These are phyloP conservation scores for Ancistrus triradiatus DNA, from an alignment of 2,113 vertebrate genomes.

Conservation along the genomic window DNA sequence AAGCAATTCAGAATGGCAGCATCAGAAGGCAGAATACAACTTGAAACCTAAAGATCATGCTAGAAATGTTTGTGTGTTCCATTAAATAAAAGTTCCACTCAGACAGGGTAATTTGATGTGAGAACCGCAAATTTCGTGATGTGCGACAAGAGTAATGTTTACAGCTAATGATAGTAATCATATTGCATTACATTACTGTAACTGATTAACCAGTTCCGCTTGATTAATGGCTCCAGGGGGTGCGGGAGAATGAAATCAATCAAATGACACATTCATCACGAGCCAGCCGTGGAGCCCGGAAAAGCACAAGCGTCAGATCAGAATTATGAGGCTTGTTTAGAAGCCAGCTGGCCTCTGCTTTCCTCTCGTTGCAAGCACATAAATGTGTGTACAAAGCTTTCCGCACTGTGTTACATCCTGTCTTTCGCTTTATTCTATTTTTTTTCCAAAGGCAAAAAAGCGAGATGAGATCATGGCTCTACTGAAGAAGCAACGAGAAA, in stretches of 20 bases:
- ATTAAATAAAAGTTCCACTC: not conserved
- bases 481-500: slow-evolving; percentile 68
- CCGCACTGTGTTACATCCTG: not conserved
- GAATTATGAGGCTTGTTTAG: slow-evolving; percentile 45
- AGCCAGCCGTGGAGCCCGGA: slow-evolving; percentile 20
- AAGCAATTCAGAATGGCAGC: no score
- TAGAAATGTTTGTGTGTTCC: no score
- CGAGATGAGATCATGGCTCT: slow-evolving; percentile 68
- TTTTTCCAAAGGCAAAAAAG: slow-evolving; percentile 61
- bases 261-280: slow-evolving; percentile 36
- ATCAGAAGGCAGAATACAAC: no score
- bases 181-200: slow-evolving; percentile 32
- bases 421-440: not conserved
- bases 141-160: slow-evolving; percentile 14
- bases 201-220: slow-evolving; percentile 33
- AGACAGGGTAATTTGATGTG: not conserved
- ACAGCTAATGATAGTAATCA: slow-evolving; percentile 30
- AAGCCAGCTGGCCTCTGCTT: slow-evolving; percentile 14
- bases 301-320: slow-evolving; percentile 38
- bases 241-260: slow-evolving; percentile 41
- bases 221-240: slow-evolving; percentile 25
- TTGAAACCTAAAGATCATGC: no score
- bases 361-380: not conserved
- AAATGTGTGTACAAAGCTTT: no score
- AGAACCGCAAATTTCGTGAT: not conserved